These are phyloP conservation scores for Eristalinus sepulchralis DNA, from an alignment of 2,888 invertebrate species.

Conservation along the genomic window DNA sequence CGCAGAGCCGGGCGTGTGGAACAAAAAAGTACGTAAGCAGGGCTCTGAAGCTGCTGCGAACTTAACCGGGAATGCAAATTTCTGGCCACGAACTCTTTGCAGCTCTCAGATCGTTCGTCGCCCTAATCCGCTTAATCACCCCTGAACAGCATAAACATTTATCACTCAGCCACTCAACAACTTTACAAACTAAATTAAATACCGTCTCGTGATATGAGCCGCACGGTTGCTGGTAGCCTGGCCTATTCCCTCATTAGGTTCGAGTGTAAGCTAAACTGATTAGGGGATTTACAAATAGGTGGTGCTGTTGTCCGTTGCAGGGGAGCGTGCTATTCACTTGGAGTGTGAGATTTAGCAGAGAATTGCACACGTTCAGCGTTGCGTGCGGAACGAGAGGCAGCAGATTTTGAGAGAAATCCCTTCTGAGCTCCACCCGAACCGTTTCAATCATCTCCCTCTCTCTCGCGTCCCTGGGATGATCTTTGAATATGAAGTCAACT, in stretches of 20 bases:
- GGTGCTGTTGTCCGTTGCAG: background rate
- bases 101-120: background rate
- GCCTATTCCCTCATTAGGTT: background rate
- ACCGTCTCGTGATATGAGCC: background rate
- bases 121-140: conserved; percentile 20
- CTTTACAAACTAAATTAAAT: conserved; percentile 7
- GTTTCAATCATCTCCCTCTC: background rate
- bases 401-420: background rate
- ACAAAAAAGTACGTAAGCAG: background rate
- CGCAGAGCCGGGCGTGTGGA: background rate
- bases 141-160: conserved; percentile 12
- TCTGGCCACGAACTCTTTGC: background rate
- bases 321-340: background rate
- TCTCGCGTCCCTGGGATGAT: background rate
- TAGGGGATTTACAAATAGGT: background rate
- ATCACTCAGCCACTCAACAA: background rate
- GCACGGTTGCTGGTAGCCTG: background rate
- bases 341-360: background rate
- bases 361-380: background rate
- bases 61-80: conserved; percentile 17
- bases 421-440: background rate
- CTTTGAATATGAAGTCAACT: background rate
- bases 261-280: conserved; percentile 1
- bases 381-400: background rate
- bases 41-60: background rate